Percentiles rank a stretch among this genome's conserved stretches.
Conservation (phyloP, 1,140 invertebrate species). For the Melanaphis sacchari region DNA sequence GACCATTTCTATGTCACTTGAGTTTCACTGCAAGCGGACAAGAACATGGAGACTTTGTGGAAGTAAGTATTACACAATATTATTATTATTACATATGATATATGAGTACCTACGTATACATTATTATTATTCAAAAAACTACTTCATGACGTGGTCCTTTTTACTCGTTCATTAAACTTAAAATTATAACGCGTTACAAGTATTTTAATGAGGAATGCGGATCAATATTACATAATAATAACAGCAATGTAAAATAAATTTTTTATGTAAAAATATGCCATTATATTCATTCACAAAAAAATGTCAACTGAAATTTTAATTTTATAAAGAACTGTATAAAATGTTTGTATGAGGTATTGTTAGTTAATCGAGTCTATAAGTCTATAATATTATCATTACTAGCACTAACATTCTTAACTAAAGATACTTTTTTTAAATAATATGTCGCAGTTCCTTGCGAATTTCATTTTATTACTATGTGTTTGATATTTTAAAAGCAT, state of each 20-base stretch:
- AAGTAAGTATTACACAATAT: slow-evolving; percentile 66
- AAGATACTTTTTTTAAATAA: too few species aligned
- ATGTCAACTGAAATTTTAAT: not conserved
- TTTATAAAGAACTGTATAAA: not conserved
- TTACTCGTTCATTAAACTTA: not conserved
- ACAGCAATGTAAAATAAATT: not conserved
- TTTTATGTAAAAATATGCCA: not conserved
- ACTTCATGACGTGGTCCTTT: not conserved
- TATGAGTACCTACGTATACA: not conserved
- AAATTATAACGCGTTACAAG: not conserved
- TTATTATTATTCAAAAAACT: not conserved
- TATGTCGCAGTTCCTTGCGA: not conserved
- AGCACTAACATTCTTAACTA: too few species aligned
- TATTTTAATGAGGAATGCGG: not conserved
- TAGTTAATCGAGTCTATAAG: not conserved
- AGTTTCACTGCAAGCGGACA: slow-evolving; percentile 87
- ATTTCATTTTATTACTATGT: not conserved
- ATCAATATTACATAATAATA: not conserved
- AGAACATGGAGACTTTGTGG: slow-evolving; percentile 82
- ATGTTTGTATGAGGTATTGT: not conserved
- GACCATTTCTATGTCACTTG: slow-evolving; percentile 85
- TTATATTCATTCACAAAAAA: not conserved
- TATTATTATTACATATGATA: not conserved
- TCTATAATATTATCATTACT: not conserved
- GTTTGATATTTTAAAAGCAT: not conserved